Conservation (phyloP, 2,797 vertebrate genomes). For the Pyrocephalus nanus region DNA sequence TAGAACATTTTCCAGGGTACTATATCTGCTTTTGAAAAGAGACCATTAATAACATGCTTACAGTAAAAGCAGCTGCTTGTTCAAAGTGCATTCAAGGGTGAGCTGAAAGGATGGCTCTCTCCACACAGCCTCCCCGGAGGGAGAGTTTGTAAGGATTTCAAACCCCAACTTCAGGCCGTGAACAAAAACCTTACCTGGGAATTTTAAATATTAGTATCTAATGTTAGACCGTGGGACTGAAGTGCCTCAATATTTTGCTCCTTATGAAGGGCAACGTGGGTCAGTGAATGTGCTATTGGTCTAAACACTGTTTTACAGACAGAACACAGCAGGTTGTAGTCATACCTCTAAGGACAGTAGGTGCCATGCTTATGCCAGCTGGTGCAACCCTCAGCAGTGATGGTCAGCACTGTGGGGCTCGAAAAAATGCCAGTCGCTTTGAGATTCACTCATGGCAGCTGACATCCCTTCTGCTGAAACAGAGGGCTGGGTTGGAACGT, state of each 20-base stretch:
- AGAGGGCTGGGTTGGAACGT: not conserved
- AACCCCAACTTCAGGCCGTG: slow-evolving; percentile 34
- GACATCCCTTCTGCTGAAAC: not conserved
- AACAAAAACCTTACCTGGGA: slow-evolving; percentile 23
- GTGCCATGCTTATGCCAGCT: not conserved
- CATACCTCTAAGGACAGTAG: not conserved
- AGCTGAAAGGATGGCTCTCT: slow-evolving; percentile 71
- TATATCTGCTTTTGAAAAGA: slow-evolving; percentile 79
- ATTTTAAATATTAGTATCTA: slow-evolving; percentile 48
- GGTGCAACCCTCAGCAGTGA: not conserved
- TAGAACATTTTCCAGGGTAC: slow-evolving; percentile 75
- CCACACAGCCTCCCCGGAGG: slow-evolving; percentile 50
- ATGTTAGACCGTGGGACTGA: not conserved
- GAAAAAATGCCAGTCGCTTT: too few species aligned
- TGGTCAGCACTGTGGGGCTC: rapidly evolving
- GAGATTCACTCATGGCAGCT: too few species aligned
- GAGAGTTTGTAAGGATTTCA: slow-evolving; percentile 69
- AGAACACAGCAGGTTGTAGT: not conserved
- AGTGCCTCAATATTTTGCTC: not conserved
- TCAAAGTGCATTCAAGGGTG: slow-evolving; percentile 79
- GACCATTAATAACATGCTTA: slow-evolving; percentile 79
- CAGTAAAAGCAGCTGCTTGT: slow-evolving; percentile 75
- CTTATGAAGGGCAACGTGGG: not conserved
- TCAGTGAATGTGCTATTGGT: not conserved
- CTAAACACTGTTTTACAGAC: not conserved